Percentiles rank a stretch among this genome's conserved stretches.
Evolutionary conservation across 2,113 vertebrate genomes (phyloP).

Genomic region (Psettodes erumei): DNA sequence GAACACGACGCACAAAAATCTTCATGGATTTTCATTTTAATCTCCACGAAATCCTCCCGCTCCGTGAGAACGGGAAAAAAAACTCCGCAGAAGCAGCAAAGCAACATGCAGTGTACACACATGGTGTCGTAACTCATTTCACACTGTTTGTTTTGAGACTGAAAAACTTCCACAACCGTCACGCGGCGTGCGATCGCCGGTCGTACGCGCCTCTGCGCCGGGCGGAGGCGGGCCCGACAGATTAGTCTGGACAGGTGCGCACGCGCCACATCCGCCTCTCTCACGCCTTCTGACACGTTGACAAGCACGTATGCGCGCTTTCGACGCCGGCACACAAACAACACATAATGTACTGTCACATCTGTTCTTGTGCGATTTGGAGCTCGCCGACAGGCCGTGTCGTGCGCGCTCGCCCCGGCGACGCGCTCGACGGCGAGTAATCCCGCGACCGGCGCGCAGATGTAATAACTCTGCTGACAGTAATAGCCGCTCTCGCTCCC

Average conservation of each 20-base stretch:
- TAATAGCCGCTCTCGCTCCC: slow-evolving; percentile 61
- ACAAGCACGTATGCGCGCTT: neutral
- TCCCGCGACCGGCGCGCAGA: slow-evolving; percentile 48
- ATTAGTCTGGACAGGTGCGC: slow-evolving; percentile 13
- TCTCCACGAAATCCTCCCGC: slow-evolving; percentile 2
- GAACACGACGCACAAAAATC: too few species aligned
- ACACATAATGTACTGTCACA: slow-evolving; percentile 15
- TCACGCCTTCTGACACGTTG: neutral
- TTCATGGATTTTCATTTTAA: slow-evolving; percentile 28
- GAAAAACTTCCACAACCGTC: neutral
- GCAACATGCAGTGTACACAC: too few species aligned
- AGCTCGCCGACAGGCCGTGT: slow-evolving; percentile 12
- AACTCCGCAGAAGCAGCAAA: too few species aligned
- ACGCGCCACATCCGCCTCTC: too few species aligned
- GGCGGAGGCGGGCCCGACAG: too few species aligned
- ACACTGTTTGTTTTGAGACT: neutral
- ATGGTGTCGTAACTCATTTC: neutral
- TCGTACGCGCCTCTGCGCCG: too few species aligned
- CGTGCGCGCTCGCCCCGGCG: too few species aligned
- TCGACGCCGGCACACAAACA: neutral
- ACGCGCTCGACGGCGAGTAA: slow-evolving; percentile 35
- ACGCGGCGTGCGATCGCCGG: too few species aligned
- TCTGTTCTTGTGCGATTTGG: slow-evolving; percentile 14
- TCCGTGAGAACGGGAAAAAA: neutral
- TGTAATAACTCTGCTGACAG: slow-evolving; percentile 70